Evolutionary conservation across 2,113 vertebrate species (phyloP).

Genomic region (Lanius collurio): DNA sequence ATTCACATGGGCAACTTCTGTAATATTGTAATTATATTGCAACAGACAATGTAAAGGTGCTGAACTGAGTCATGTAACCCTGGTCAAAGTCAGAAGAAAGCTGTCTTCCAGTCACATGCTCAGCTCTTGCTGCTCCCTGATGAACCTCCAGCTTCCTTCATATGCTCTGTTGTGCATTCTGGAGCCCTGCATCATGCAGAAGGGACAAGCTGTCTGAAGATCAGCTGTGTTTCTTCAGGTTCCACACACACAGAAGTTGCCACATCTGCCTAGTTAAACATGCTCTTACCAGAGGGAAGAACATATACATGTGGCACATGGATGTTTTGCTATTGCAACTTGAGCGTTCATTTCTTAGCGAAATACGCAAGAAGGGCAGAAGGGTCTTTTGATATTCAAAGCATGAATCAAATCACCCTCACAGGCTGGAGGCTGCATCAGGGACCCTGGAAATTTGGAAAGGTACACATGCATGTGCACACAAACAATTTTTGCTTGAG

Average conservation of each 20-base stretch:
- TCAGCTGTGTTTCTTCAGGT: background rate
- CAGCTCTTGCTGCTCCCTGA: background rate
- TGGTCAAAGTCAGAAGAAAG: background rate
- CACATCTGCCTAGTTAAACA: background rate
- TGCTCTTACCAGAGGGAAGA: background rate
- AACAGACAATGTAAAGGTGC: background rate
- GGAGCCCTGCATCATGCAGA: background rate
- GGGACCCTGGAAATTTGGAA: background rate
- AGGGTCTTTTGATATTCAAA: background rate
- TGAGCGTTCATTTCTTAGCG: background rate
- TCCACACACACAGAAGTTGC: background rate
- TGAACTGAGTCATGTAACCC: background rate
- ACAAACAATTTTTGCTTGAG: background rate
- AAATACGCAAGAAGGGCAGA: background rate
- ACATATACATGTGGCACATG: background rate
- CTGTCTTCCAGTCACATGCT: accelerated
- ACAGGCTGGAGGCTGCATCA: background rate
- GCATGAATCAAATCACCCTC: background rate
- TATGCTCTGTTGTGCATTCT: background rate
- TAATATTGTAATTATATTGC: background rate
- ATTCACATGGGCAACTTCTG: background rate
- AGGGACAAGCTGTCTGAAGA: background rate
- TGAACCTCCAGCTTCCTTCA: background rate
- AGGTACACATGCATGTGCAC: background rate
- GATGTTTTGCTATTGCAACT: background rate